These are phyloP conservation scores for Cetonia aurata DNA, from an alignment of 2,888 invertebrate species.

Conservation along the genomic window DNA sequence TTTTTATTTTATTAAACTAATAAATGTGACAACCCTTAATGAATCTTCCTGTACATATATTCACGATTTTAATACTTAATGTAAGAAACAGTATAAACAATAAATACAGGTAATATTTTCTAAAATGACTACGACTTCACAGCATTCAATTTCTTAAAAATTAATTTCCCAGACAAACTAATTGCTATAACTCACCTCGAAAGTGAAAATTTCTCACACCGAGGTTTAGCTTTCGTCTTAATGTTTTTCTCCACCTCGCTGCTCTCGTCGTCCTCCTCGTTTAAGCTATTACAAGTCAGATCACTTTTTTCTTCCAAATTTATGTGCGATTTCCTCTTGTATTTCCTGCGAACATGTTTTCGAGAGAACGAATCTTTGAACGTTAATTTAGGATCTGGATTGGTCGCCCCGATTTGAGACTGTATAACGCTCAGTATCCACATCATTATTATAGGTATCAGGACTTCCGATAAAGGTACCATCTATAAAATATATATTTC, in stretches of 20 bases:
- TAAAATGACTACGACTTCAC: background rate
- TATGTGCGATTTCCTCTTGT: slow-evolving; percentile 27
- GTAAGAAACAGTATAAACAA: background rate
- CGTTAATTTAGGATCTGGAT: slow-evolving; percentile 48
- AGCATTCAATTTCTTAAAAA: no score
- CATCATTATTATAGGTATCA: slow-evolving; percentile 81
- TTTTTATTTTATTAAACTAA: no score
- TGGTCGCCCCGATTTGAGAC: slow-evolving; percentile 80
- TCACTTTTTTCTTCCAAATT: slow-evolving; percentile 40
- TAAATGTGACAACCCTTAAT: no score
- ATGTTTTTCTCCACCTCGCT: slow-evolving; percentile 38
- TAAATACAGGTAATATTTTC: background rate
- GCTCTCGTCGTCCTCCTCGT: slow-evolving; percentile 42
- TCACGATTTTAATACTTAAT: no score
- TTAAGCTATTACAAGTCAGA: slow-evolving; percentile 31
- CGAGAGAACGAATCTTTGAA: slow-evolving; percentile 40
- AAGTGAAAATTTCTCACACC: slow-evolving; percentile 3
- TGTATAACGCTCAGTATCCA: slow-evolving; percentile 81
- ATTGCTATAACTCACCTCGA: slow-evolving; percentile 8
- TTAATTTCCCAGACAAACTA: no score
- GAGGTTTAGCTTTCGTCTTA: slow-evolving; percentile 12
- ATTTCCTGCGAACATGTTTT: slow-evolving; percentile 41
- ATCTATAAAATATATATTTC: slow-evolving; percentile 64
- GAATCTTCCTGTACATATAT: no score
- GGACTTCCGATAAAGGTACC: slow-evolving; percentile 76